A percentile compares a stretch with the other conserved stretches of the same genome.
These are phyloP conservation scores for Nomada flava DNA, from an alignment of 2,888 invertebrate species.

Conservation along the genomic window DNA sequence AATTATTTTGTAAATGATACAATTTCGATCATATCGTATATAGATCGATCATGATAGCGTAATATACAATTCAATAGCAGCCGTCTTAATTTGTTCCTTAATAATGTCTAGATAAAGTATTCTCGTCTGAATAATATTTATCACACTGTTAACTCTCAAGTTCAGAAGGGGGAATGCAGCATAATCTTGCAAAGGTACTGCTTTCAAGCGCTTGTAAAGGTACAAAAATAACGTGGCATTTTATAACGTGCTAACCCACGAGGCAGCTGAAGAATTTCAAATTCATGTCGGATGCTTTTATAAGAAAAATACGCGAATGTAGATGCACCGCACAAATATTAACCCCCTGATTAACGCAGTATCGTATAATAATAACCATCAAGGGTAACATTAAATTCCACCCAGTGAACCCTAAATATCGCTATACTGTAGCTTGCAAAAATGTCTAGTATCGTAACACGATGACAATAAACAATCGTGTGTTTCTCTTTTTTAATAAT, in stretches of 20 bases:
- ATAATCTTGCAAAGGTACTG: constrained; percentile 52
- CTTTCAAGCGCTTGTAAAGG: constrained; percentile 43
- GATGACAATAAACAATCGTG: neutral
- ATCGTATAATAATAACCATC: constrained; percentile 13
- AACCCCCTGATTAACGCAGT: neutral
- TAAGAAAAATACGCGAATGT: too few species aligned
- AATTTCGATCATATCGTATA: too few species aligned
- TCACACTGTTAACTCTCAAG: constrained; percentile 28
- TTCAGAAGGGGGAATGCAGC: constrained; percentile 46
- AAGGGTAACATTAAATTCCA: neutral
- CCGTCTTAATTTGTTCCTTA: neutral
- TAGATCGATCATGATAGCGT: too few species aligned
- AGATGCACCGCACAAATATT: neutral
- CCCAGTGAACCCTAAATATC: neutral
- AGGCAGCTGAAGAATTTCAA: constrained; percentile 28
- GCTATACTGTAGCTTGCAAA: neutral
- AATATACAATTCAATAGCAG: too few species aligned
- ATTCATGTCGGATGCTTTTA: constrained; percentile 1
- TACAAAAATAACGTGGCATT: constrained; percentile 54
- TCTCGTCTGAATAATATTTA: constrained; percentile 18
- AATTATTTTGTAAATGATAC: too few species aligned
- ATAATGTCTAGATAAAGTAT: constrained; percentile 3
- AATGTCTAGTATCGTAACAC: neutral
- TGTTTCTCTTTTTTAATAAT: neutral
- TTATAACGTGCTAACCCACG: constrained; percentile 35